Percentiles rank a stretch among this genome's conserved stretches.
These are phyloP conservation scores for Xiphorhynchus elegans DNA, from an alignment of 2,113 vertebrate genomes.

Conservation along the genomic window DNA sequence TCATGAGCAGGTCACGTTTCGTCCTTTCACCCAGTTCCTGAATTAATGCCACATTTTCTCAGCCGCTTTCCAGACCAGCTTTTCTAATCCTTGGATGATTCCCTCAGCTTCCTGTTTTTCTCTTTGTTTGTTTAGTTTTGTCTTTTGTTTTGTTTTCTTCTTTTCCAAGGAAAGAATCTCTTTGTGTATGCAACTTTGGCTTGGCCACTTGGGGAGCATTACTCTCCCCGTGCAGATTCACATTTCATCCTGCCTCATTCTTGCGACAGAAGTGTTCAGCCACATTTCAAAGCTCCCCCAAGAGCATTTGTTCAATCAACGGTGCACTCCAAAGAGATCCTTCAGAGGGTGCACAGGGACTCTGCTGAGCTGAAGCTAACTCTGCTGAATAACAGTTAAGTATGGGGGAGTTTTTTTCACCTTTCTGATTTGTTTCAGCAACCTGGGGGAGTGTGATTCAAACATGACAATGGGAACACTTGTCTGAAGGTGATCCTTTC, in stretches of 20 bases:
- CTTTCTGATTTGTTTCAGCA: not conserved
- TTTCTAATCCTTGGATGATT: not conserved
- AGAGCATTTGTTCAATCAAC: not conserved
- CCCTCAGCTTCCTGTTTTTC: not conserved
- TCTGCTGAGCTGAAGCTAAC: not conserved
- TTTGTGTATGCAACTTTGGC: not conserved
- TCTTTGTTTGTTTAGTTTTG: not conserved
- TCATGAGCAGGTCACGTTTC: not conserved
- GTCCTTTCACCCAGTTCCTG: not conserved
- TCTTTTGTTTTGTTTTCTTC: not conserved
- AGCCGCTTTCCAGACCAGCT: not conserved
- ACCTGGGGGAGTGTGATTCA: fast-evolving
- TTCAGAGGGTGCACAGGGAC: not conserved
- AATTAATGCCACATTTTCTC: not conserved
- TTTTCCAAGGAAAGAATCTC: not conserved
- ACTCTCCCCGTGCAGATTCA: not conserved
- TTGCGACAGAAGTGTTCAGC: not conserved
- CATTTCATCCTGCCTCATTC: not conserved
- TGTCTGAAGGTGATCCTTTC: not conserved
- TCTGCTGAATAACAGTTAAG: not conserved
- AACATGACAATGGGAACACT: not conserved
- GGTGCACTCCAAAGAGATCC: not conserved
- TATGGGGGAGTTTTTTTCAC: not conserved
- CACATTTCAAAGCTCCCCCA: not conserved
- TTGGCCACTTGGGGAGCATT: not conserved